These are phyloP conservation scores for Cataglyphis cursor DNA, from an alignment of 2,888 invertebrate genomes.

Conservation along the genomic window DNA sequence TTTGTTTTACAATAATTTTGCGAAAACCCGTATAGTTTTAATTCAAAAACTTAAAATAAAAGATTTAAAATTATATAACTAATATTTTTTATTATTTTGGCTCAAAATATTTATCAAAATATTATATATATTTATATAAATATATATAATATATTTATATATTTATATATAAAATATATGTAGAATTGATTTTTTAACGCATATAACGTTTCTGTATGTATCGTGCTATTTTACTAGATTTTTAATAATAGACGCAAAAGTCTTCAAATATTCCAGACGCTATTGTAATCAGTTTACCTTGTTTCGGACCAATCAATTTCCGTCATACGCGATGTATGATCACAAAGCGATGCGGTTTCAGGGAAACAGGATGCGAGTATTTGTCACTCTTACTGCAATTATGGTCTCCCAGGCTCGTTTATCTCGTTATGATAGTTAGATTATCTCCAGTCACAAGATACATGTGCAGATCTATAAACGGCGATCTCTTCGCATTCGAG, in stretches of 20 bases:
- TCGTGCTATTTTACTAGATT: background rate
- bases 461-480: conserved; percentile 50
- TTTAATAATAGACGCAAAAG: background rate
- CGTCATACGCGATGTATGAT: conserved; percentile 11
- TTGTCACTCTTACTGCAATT: conserved; percentile 56
- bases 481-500: conserved; percentile 38
- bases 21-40: background rate
- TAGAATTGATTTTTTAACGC: background rate
- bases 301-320: conserved; percentile 33
- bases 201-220: background rate
- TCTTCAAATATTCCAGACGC: background rate
- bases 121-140: no score
- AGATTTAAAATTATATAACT: background rate
- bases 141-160: no score
- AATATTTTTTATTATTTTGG: background rate
- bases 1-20: background rate
- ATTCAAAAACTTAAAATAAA: background rate
- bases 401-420: conserved; percentile 49
- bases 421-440: conserved; percentile 58
- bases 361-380: conserved; percentile 25
- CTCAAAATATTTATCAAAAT: background rate
- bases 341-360: conserved; percentile 18
- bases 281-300: background rate
- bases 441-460: conserved; percentile 51
- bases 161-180: no score